A percentile compares a stretch with the other conserved stretches of the same genome.
These are phyloP conservation scores for Albula goreensis DNA, from an alignment of 2,113 vertebrate genomes.

Conservation along the genomic window DNA sequence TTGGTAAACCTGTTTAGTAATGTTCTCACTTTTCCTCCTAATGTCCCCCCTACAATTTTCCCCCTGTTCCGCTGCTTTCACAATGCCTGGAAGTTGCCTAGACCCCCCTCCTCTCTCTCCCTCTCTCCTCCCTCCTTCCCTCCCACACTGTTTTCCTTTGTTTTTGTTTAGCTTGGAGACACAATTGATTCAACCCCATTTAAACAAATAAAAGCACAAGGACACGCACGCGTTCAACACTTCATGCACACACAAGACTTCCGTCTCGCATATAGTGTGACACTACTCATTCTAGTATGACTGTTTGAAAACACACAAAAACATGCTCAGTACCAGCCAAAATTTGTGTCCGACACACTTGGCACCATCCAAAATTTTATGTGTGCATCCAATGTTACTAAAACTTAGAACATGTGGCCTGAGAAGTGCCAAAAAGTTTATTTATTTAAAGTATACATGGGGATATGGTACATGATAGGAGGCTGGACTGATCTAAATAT, in stretches of 20 bases:
- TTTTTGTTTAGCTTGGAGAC: constrained; percentile 1
- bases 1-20: constrained; percentile 71
- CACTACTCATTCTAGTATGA: not conserved
- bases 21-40: constrained; percentile 74
- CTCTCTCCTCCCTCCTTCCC: constrained; percentile 28
- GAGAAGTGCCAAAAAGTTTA: too few species aligned
- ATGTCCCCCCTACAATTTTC: constrained; percentile 38
- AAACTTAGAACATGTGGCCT: too few species aligned
- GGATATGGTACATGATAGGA: too few species aligned
- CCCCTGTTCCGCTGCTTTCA: constrained; percentile 67
- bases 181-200: not conserved
- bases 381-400: too few species aligned
- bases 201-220: not conserved
- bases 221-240: not conserved
- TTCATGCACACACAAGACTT: not conserved
- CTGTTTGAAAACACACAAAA: not conserved
- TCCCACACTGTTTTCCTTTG: constrained; percentile 42
- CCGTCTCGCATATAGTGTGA: not conserved
- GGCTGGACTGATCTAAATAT: too few species aligned
- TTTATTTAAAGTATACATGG: too few species aligned
- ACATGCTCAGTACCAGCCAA: not conserved
- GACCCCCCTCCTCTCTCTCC: constrained; percentile 59
- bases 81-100: constrained; percentile 76
- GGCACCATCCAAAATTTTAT: too few species aligned
- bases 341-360: not conserved